Evolutionary conservation across 2,113 vertebrate species (phyloP).

Genomic region (Lamprotornis superbus): DNA sequence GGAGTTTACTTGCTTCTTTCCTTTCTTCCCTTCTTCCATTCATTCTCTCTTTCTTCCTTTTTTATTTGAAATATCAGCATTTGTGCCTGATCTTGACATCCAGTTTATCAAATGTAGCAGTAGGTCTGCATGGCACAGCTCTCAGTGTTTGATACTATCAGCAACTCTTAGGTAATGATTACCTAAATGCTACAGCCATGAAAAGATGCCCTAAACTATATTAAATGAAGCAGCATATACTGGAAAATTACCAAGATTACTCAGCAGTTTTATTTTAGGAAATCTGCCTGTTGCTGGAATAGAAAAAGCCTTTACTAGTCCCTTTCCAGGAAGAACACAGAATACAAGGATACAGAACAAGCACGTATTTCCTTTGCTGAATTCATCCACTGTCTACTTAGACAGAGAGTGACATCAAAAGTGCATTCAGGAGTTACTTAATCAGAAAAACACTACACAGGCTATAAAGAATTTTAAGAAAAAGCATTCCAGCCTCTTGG

Average conservation of each 20-base stretch:
- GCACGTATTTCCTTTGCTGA: background rate
- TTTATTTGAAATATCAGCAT: background rate
- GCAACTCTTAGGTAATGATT: background rate
- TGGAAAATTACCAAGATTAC: slow-evolving; percentile 30
- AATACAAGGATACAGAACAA: background rate
- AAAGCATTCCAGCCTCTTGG: background rate
- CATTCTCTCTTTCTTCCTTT: background rate
- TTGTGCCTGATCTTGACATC: background rate
- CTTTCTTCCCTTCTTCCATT: background rate
- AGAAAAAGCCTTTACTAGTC: background rate
- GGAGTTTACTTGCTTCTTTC: background rate
- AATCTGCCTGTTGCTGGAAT: background rate
- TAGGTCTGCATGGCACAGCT: background rate
- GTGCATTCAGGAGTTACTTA: background rate
- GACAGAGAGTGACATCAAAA: background rate
- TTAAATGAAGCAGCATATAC: background rate
- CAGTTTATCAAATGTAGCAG: background rate
- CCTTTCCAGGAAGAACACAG: background rate
- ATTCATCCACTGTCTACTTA: background rate
- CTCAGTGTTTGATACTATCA: background rate
- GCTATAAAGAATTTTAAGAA: background rate
- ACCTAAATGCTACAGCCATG: background rate
- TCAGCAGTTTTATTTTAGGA: slow-evolving; percentile 20
- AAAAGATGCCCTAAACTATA: background rate
- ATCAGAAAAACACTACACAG: background rate